Evolutionary conservation across 2,888 invertebrate species (phyloP), one percentile per base, ranked within the genome.

Genomic region (Leptura quadrifasciata): DNA sequence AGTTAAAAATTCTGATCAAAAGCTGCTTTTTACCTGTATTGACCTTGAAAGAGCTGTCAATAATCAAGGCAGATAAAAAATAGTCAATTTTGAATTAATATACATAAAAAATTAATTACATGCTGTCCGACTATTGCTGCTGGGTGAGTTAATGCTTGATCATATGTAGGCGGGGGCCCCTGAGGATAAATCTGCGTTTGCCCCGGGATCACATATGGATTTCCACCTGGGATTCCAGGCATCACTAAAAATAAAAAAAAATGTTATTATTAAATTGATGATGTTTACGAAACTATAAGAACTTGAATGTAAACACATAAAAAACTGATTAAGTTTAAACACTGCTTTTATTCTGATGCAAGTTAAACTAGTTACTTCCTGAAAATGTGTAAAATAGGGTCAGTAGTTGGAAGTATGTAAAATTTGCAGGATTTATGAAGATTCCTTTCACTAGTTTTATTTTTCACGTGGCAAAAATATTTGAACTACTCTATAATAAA

Each of bases 131-230:
- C 89, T 79, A 90, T 88, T 47, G 86, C 84, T 84, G 91, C 91
- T 67, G 91, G 92, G 88, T 92, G 92, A 75, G 92, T 91, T 84
- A 93, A 89, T 76, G 94, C 92, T 89, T 94, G 94, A 87, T 95
- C 94, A 85, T 95, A 94, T 3, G 92, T 90, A 47, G 92, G 92
- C 17, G 92, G 92, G 74, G 94, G 94, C 72, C 94, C 94, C 78
- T 94, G 94, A 12, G 90, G 94, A 88, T 92, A 92, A 63, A 92
- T 89, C 84, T 94, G 94, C 2, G 92, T 87, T 79, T 88, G 92
- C 88, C 88, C 92, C 87, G 88, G 90, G 76, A 90, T 82, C 82
- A 90, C 88, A 78, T 90, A 90, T 10, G 90, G 89, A 70, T 88
- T 86, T 55, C 84, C 85, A 20, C 80, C 84, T 21, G 87, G 88